Base-by-base conservation (phyloP, 2,797 vertebrate species). In the Leptodactylus fallax region DNA sequence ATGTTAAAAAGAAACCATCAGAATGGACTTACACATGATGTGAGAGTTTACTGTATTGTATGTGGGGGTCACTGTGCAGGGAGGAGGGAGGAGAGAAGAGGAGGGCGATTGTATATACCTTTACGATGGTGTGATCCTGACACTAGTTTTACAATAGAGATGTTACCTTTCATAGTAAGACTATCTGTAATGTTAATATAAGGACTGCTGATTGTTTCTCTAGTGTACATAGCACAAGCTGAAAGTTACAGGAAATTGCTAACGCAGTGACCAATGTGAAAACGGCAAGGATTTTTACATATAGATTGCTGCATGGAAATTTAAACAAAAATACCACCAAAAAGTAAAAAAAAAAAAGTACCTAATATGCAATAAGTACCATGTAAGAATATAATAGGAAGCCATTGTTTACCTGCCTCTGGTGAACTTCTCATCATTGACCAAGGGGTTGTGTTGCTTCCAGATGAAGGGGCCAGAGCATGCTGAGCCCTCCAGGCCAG, bases 401-500 rank as follows among this genome's bases (percentile, higher is more conserved):
- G 12, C 25, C 45, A 77, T 17, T 63, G 45, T 86, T 81, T 89
- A 89, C 88, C 88, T 89, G 88, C 84, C 71, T 89, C 88, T 13
- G 84, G 25, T 8, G 79, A 81, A 21, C 79, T 76, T 47, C 84
- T 71, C 76, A 86, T 89, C 84, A 89, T 83, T 60, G 88, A 13
- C 88, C 88, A 89, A 56, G 88, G 88, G 7, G 84, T 60, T 79
- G 84, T 25, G 71, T 86, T 89, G 79, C 84, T 76, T 12, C 47
- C 72, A 56, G 79, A 76, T 65, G 88, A 51, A 81, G 84, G 80
- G 47, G 49, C 79, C 53, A 89, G 88, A 19, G 78, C 84, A 89
- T 89, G 88, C 17, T 88, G 87, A 21, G 79, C 65, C 84, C 88
- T 89, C 88, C 88, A 89, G 27, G 84, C 60, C 82, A 89, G 55